These are phyloP conservation scores for Andrena praecox DNA, from an alignment of 2,888 invertebrate genomes.

Conservation along the genomic window DNA sequence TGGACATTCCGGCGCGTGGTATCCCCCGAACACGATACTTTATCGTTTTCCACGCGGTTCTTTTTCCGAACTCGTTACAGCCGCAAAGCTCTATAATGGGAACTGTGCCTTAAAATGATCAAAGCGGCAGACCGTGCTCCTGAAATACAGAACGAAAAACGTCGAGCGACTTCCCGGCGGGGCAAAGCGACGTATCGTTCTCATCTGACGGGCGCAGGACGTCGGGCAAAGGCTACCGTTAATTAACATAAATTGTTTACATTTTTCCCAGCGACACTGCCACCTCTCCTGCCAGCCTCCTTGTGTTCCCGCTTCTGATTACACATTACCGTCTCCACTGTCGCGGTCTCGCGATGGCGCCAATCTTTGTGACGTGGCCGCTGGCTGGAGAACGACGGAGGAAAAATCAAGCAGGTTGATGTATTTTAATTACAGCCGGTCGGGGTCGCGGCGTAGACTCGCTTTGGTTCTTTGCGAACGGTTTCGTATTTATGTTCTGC, in stretches of 20 bases:
- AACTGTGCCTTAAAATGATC: slow-evolving; percentile 60
- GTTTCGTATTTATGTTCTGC: too few species aligned
- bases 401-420: neutral
- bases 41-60: slow-evolving; percentile 18
- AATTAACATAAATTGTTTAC: slow-evolving; percentile 80
- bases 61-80: slow-evolving; percentile 29
- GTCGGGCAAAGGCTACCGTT: slow-evolving; percentile 76
- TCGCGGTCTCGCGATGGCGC: neutral
- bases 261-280: slow-evolving; percentile 65
- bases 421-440: too few species aligned
- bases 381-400: neutral
- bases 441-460: too few species aligned
- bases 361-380: neutral
- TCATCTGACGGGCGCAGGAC: slow-evolving; percentile 66
- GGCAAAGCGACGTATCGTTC: slow-evolving; percentile 55
- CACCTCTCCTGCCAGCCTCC: slow-evolving; percentile 39
- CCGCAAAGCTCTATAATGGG: slow-evolving; percentile 48
- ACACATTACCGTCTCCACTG: slow-evolving; percentile 6
- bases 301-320: slow-evolving; percentile 19
- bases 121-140: slow-evolving; percentile 58
- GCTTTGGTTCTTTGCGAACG: too few species aligned
- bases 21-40: slow-evolving; percentile 7
- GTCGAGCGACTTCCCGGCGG: slow-evolving; percentile 59
- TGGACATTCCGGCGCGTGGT: slow-evolving; percentile 22
- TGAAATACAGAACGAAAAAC: slow-evolving; percentile 58